A percentile compares a stretch with the other conserved stretches of the same genome.
phyloP scores from a whole-genome alignment of 2,113 vertebrate species.

The Aix galericulata region DNA sequence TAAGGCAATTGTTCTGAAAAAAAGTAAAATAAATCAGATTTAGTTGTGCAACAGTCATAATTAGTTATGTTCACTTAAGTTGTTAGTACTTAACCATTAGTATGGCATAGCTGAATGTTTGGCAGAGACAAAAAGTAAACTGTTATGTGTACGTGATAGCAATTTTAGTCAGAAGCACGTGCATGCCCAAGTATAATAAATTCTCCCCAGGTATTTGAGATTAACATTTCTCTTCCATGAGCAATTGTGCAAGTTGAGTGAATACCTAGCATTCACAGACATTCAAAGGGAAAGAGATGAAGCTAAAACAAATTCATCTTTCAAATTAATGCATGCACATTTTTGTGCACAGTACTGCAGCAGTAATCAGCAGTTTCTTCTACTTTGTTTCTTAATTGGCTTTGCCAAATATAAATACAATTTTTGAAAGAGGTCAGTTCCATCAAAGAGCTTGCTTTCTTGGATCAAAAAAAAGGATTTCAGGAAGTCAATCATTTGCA shows the following conservation, averaged over 20 bases:
- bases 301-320: neutral
- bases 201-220: neutral
- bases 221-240: neutral
- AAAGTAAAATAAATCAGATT: neutral
- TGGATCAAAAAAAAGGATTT: constrained; percentile 5
- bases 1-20: neutral
- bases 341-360: neutral
- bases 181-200: neutral
- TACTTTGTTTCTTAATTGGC: constrained; percentile 48
- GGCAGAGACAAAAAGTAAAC: neutral
- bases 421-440: constrained; percentile 50
- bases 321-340: constrained; percentile 17
- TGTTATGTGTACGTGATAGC: neutral
- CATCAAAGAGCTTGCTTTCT: constrained; percentile 9
- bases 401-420: constrained; percentile 25
- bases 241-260: neutral
- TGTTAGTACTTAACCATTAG: neutral
- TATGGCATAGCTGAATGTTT: neutral
- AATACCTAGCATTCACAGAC: neutral
- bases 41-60: neutral
- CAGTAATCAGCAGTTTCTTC: constrained; percentile 23
- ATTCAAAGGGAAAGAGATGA: neutral
- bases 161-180: neutral
- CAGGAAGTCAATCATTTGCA: neutral
- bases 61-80: neutral